Conservation (phyloP, 1,140 invertebrate genomes). For the Lordiphosa collinella region DNA sequence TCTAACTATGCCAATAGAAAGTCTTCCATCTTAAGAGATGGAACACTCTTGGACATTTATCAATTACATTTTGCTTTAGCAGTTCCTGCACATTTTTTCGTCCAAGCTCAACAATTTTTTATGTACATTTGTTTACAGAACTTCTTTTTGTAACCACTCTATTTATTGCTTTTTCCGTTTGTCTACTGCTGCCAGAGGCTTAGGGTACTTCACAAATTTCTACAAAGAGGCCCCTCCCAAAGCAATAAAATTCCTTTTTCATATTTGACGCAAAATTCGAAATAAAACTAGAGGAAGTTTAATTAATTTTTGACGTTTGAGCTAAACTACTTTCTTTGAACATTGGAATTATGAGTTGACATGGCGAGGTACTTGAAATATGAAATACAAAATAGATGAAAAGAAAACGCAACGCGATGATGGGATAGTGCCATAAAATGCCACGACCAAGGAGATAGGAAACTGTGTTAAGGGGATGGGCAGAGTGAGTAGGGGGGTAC, state of each 20-base stretch:
- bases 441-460: constrained; percentile 29
- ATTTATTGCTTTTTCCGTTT: constrained; percentile 29
- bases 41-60: too few species aligned
- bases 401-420: constrained; percentile 47
- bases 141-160: constrained; percentile 16
- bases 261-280: constrained; percentile 19
- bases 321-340: constrained; percentile 26
- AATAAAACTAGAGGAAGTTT: constrained; percentile 30
- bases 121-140: constrained; percentile 11
- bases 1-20: too few species aligned
- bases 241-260: constrained; percentile 29
- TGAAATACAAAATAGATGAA: constrained; percentile 49
- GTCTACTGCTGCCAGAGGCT: constrained; percentile 3
- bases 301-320: constrained; percentile 68
- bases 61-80: neutral
- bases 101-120: neutral
- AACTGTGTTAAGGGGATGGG: neutral
- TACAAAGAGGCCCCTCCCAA: constrained; percentile 7
- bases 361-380: constrained; percentile 51
- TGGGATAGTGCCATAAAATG: constrained; percentile 44
- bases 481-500: constrained; percentile 29
- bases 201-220: constrained; percentile 32
- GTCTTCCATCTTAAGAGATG: too few species aligned
- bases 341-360: constrained; percentile 37
- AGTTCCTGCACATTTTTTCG: neutral